phyloP scores from a whole-genome alignment of 92 coral and sea anemone species.

The Phenganax stokvisi region DNA sequence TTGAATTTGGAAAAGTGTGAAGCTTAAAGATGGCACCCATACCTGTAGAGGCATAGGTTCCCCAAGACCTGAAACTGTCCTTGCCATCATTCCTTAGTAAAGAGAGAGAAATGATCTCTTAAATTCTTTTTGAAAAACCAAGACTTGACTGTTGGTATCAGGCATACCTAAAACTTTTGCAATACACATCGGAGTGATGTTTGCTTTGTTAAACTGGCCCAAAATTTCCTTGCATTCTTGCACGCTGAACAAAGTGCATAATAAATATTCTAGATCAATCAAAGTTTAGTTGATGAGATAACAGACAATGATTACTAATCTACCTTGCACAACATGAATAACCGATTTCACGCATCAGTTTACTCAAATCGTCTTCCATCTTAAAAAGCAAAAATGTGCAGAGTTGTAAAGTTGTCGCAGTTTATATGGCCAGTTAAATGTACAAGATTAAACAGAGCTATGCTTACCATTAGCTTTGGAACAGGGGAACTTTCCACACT shows the following conservation, averaged over 20 bases:
- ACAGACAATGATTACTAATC: background rate
- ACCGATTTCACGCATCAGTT: conserved; percentile 84
- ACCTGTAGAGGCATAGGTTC: conserved; percentile 88
- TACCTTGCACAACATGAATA: conserved; percentile 78
- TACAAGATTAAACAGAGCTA: background rate
- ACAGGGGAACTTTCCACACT: conserved; percentile 36
- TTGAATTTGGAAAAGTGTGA: background rate
- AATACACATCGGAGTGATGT: conserved; percentile 71
- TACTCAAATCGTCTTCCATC: conserved; percentile 93
- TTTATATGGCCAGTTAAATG: no score
- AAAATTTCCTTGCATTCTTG: conserved; percentile 76
- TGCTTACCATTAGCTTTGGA: conserved; percentile 46
- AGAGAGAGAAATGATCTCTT: background rate
- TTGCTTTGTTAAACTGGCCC: conserved; percentile 64
- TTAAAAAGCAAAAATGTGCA: background rate
- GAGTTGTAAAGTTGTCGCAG: no score
- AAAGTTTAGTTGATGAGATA: background rate
- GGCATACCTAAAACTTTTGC: conserved; percentile 86
- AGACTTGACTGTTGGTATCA: background rate
- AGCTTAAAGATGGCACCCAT: background rate
- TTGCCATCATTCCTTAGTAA: conserved; percentile 86
- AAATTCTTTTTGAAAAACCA: background rate
- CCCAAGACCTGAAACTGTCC: conserved; percentile 67
- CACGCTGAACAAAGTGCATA: conserved; percentile 37
- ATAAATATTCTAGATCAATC: background rate